Percentiles rank a stretch among this genome's conserved stretches.
Evolutionary conservation across 2,113 vertebrate species (phyloP).

Genomic region (Hiodon alosoides): DNA sequence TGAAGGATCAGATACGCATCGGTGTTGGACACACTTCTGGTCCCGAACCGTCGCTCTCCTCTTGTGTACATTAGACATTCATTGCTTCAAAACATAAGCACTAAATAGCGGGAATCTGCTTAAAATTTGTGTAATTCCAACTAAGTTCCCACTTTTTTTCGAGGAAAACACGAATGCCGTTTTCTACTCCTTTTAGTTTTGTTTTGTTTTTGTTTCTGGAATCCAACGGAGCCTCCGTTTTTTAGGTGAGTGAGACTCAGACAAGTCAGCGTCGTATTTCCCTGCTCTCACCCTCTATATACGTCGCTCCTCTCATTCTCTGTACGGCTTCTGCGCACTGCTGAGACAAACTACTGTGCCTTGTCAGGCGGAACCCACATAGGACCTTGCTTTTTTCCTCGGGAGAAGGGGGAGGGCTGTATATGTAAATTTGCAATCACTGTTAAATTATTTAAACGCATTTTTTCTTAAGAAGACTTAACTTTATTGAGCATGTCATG

Average conservation of each 20-base stretch:
- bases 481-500: neutral
- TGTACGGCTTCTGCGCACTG: constrained; percentile 37
- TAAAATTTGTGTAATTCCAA: no score
- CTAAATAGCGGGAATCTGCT: no score
- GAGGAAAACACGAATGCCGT: no score
- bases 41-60: constrained; percentile 13
- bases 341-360: constrained; percentile 16
- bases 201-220: neutral
- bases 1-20: constrained; percentile 3
- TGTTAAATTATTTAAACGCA: neutral
- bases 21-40: constrained; percentile 6
- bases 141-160: no score
- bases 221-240: neutral
- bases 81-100: neutral
- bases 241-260: constrained; percentile 20
- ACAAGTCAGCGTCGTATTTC: neutral
- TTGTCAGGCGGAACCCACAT: constrained; percentile 3
- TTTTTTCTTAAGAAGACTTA: neutral
- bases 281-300: neutral
- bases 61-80: neutral
- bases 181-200: no score
- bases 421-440: neutral
- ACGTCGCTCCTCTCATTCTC: neutral
- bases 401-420: neutral
- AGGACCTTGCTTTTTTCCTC: neutral